phyloP scores from a whole-genome alignment of 2,113 vertebrate species.

The Sus scrofa region DNA sequence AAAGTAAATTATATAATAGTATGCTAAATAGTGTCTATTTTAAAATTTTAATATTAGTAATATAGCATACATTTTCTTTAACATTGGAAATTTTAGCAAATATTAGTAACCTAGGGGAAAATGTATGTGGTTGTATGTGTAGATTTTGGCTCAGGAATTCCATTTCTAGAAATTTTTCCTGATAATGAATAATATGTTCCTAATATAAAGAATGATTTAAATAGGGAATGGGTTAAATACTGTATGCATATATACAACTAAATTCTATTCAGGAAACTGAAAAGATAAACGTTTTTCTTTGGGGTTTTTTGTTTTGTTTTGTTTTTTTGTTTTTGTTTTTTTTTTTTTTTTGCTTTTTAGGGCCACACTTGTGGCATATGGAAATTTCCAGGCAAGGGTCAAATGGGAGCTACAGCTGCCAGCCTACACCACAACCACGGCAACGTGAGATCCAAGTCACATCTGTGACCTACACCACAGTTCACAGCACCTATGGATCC shows the following conservation, averaged over 20 bases:
- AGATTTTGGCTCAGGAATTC: background rate
- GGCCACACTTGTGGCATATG: too few species aligned
- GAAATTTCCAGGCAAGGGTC: too few species aligned
- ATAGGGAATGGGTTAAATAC: background rate
- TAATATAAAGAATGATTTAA: background rate
- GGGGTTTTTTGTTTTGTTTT: too few species aligned
- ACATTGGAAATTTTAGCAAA: background rate
- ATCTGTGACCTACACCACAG: too few species aligned
- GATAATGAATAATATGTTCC: background rate
- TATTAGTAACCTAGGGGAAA: background rate
- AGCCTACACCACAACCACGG: too few species aligned
- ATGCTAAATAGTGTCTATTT: background rate
- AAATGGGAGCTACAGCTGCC: too few species aligned
- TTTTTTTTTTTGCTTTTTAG: background rate
- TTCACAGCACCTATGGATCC: too few species aligned
- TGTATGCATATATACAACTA: background rate
- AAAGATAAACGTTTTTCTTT: too few species aligned
- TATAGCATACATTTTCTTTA: background rate
- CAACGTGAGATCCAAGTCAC: too few species aligned
- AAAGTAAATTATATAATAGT: background rate
- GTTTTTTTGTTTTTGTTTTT: too few species aligned
- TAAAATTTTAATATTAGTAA: background rate
- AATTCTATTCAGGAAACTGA: slow-evolving; percentile 1
- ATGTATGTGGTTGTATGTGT: background rate
- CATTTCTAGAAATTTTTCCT: slow-evolving; percentile 21